phyloP scores from a whole-genome alignment of 2,797 vertebrate species.

The Loriculus beryllinus region DNA sequence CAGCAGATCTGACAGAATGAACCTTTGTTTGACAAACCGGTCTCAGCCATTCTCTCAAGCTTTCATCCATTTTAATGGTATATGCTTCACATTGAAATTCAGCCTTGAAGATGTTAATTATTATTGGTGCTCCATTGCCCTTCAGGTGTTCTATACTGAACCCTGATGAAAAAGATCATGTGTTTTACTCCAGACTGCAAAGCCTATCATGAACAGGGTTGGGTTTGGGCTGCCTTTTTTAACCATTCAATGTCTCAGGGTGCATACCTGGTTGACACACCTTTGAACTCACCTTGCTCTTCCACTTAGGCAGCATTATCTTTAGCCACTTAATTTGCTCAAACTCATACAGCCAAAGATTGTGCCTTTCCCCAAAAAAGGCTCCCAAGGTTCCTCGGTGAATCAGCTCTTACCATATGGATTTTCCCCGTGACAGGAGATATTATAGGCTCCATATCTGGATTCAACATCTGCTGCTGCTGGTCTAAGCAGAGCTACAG shows the following conservation, averaged over 20 bases:
- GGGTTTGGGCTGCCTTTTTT: background rate
- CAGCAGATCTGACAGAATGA: background rate
- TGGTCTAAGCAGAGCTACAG: background rate
- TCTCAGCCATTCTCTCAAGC: background rate
- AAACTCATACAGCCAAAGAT: background rate
- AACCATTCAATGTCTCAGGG: background rate
- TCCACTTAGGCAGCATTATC: background rate
- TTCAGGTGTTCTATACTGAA: background rate
- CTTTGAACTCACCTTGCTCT: background rate
- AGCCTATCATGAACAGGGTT: rapidly evolving
- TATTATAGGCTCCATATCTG: background rate
- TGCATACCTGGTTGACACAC: background rate
- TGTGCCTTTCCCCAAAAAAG: background rate
- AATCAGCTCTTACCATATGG: background rate
- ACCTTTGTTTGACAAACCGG: background rate
- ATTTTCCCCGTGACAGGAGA: background rate
- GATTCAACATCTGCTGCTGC: background rate
- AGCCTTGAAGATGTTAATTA: background rate
- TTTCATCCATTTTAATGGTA: background rate
- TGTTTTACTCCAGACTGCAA: background rate
- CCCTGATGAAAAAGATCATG: background rate
- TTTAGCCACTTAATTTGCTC: background rate
- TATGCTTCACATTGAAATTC: background rate
- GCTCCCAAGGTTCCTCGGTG: background rate
- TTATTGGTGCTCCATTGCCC: background rate